Percentiles rank a stretch among this genome's conserved stretches.
Evolutionary conservation across 2,888 invertebrate genomes (phyloP).

Genomic region (Apomyelois bistriatella): DNA sequence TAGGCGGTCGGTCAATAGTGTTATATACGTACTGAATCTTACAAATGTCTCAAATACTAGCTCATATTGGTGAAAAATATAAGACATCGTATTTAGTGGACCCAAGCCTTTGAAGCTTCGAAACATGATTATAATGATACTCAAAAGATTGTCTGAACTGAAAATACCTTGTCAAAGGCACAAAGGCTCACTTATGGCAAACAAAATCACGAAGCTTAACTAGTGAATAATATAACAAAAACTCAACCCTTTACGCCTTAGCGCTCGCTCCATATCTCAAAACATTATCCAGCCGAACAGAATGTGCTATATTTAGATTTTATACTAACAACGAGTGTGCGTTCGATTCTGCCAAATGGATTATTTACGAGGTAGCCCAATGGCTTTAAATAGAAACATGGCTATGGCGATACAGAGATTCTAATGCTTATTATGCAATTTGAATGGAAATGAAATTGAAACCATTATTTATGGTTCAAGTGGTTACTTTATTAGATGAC

Average conservation of each 20-base stretch:
- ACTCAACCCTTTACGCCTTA: neutral
- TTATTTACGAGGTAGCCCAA: constrained; percentile 54
- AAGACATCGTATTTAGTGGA: too few relatives aligned
- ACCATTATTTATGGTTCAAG: neutral
- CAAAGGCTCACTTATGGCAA: too few relatives aligned
- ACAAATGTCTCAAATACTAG: too few relatives aligned
- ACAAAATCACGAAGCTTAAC: too few relatives aligned
- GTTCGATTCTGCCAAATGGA: constrained; percentile 49
- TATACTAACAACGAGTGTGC: constrained; percentile 47
- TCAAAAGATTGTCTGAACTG: too few relatives aligned
- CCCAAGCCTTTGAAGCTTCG: too few relatives aligned
- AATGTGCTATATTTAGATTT: constrained; percentile 34
- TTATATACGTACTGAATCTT: too few relatives aligned
- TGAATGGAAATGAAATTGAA: neutral
- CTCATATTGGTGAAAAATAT: too few relatives aligned
- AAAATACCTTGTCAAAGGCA: too few relatives aligned
- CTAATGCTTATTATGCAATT: constrained; percentile 15
- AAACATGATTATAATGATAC: too few relatives aligned
- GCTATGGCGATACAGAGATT: constrained; percentile 13
- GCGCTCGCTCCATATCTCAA: constrained; percentile 3
- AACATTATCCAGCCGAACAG: constrained; percentile 10
- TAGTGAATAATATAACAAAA: neutral
- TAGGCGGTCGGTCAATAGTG: too few relatives aligned
- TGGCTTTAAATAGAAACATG: constrained; percentile 50
- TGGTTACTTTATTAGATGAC: neutral